Evolutionary conservation across 2,888 invertebrate genomes (phyloP).

Genomic region (Catocala fraxini): DNA sequence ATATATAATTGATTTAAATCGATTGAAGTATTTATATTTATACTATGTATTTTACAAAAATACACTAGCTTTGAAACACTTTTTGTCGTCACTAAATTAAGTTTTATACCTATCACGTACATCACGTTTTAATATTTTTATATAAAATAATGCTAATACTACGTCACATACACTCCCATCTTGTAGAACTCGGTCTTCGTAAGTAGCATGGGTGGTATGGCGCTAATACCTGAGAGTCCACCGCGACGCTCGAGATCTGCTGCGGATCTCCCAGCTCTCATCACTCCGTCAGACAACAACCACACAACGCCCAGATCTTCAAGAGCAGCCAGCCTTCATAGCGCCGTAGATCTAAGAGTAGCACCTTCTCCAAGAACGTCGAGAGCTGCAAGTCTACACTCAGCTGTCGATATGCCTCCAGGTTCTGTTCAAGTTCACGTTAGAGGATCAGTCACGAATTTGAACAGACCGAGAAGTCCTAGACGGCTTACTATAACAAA

Average conservation of each 20-base stretch:
- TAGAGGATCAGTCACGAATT: constrained; percentile 72
- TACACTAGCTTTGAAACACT: constrained; percentile 1
- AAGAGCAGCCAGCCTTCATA: constrained; percentile 80
- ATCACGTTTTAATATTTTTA: not conserved
- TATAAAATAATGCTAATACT: not conserved
- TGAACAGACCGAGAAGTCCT: constrained; percentile 78
- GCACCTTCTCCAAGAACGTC: constrained; percentile 77
- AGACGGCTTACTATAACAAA: constrained; percentile 79
- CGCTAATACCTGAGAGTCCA: constrained; percentile 90
- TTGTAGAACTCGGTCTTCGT: constrained; percentile 95
- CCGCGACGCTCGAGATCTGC: constrained; percentile 94
- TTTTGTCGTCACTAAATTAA: not conserved
- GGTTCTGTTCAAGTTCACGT: constrained; percentile 80
- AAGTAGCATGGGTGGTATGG: constrained; percentile 89
- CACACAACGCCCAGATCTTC: constrained; percentile 75
- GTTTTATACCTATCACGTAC: not conserved
- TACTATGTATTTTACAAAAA: not conserved
- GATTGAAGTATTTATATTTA: not conserved
- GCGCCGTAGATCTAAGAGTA: constrained; percentile 78
- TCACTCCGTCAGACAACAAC: constrained; percentile 83
- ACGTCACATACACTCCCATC: not conserved
- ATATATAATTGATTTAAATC: not conserved
- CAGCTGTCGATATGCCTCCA: constrained; percentile 74
- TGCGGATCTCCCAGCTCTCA: constrained; percentile 93
- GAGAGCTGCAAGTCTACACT: constrained; percentile 79